phyloP scores from a whole-genome alignment of 2,888 invertebrate genomes.

The Plagodis pulveraria region DNA sequence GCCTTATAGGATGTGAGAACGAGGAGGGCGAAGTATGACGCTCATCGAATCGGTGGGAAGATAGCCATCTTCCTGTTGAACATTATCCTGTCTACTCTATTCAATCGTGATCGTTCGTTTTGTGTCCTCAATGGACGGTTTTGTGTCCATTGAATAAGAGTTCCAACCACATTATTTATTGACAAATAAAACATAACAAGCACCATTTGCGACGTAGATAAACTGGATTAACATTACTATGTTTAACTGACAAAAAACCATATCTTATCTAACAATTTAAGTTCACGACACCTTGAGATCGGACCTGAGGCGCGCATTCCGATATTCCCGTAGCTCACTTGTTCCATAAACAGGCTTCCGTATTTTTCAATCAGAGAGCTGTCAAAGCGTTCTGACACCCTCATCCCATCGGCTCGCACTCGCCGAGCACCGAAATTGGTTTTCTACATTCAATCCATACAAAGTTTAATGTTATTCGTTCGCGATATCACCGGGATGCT shows the following conservation, averaged over 20 bases:
- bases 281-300: constrained; percentile 23
- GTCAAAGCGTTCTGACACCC: constrained; percentile 87
- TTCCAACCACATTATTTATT: neutral
- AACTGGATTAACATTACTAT: no score
- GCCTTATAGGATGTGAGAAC: constrained; percentile 23
- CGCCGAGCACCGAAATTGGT: constrained; percentile 85
- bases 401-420: constrained; percentile 85
- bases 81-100: constrained; percentile 21
- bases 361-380: constrained; percentile 87
- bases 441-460: constrained; percentile 86
- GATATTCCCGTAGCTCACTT: constrained; percentile 65
- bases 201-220: no score
- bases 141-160: constrained; percentile 1
- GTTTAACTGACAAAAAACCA: no score
- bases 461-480: constrained; percentile 86
- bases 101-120: constrained; percentile 17
- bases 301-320: constrained; percentile 44
- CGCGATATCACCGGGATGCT: constrained; percentile 85
- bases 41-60: constrained; percentile 40
- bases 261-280: neutral
- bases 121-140: constrained; percentile 6
- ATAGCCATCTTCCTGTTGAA: constrained; percentile 53
- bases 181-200: no score
- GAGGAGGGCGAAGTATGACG: constrained; percentile 36
- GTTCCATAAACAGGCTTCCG: constrained; percentile 85